phyloP scores from a whole-genome alignment of 2,888 invertebrate species.

The Bellardia bayeri region DNA sequence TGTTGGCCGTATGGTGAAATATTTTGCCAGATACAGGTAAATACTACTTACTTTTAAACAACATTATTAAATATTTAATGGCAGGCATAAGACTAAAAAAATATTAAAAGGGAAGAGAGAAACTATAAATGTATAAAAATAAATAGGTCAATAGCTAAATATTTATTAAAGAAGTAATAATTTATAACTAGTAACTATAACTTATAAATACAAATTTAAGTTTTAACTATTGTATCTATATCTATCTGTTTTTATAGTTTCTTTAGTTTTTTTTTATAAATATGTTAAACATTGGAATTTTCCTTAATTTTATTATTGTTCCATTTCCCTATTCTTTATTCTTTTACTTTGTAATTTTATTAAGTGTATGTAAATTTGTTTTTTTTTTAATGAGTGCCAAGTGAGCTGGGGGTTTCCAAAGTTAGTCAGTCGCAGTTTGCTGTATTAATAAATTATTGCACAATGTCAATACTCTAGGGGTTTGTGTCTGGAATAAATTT shows the following conservation, averaged over 20 bases:
- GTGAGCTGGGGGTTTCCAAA: conserved; percentile 1
- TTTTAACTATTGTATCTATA: no score
- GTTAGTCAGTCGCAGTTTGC: background rate
- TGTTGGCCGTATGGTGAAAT: conserved; percentile 97
- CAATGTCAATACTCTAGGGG: background rate
- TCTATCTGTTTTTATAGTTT: background rate
- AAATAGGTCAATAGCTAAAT: background rate
- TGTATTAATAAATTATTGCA: conserved; percentile 33
- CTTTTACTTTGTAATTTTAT: background rate
- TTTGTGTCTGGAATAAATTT: conserved; percentile 26
- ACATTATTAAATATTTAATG: background rate
- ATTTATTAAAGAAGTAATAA: no score
- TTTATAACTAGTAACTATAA: no score
- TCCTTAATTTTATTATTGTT: background rate
- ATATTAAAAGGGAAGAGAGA: background rate
- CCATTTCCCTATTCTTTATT: background rate
- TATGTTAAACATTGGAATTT: no score
- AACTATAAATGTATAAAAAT: background rate
- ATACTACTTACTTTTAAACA: conserved; percentile 41
- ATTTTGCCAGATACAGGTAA: conserved; percentile 95
- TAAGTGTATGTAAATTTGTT: conserved; percentile 40
- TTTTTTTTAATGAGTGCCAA: background rate
- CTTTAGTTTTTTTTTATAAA: background rate
- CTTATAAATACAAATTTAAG: background rate
- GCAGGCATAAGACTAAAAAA: background rate